phyloP scores from a whole-genome alignment of 2,888 invertebrate genomes.

The Cremastinae sp. region DNA sequence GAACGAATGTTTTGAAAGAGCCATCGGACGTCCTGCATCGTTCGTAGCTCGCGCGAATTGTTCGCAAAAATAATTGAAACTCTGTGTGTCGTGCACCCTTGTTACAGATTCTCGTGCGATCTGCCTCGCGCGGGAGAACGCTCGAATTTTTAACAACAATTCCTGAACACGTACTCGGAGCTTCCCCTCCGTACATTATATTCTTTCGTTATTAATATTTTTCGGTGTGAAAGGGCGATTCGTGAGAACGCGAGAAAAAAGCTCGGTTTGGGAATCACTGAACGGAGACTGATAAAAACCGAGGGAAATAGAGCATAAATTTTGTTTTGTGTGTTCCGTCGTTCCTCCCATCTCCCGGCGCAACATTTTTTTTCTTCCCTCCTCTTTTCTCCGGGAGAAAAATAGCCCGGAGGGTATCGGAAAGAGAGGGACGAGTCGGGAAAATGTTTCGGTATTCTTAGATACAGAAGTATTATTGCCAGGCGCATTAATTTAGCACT shows the following conservation, averaged over 20 bases:
- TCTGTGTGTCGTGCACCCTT: slow-evolving; percentile 2
- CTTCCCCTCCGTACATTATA: no score
- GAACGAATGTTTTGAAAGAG: slow-evolving; percentile 36
- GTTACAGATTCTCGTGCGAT: no score
- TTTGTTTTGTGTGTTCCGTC: slow-evolving; percentile 1
- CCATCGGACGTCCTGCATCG: neutral
- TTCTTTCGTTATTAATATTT: slow-evolving; percentile 11
- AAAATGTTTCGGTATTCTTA: no score
- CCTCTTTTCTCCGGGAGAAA: neutral
- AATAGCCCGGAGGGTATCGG: no score
- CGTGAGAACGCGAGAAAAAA: neutral
- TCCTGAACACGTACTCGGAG: no score
- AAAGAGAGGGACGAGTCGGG: no score
- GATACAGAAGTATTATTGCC: no score
- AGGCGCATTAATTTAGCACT: no score
- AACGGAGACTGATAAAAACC: slow-evolving; percentile 26
- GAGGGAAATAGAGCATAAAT: slow-evolving; percentile 50
- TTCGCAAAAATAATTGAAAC: slow-evolving; percentile 57
- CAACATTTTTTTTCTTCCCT: neutral
- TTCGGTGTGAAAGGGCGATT: no score
- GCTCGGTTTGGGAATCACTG: slow-evolving; percentile 10
- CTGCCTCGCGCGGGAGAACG: no score
- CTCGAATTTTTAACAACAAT: slow-evolving; percentile 36
- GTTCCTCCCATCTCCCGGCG: neutral
- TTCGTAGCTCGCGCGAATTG: slow-evolving; percentile 30